Evolutionary conservation across 2,113 vertebrate species (phyloP), one percentile per base, ranked within the genome.

Genomic region (Trichechus manatus): DNA sequence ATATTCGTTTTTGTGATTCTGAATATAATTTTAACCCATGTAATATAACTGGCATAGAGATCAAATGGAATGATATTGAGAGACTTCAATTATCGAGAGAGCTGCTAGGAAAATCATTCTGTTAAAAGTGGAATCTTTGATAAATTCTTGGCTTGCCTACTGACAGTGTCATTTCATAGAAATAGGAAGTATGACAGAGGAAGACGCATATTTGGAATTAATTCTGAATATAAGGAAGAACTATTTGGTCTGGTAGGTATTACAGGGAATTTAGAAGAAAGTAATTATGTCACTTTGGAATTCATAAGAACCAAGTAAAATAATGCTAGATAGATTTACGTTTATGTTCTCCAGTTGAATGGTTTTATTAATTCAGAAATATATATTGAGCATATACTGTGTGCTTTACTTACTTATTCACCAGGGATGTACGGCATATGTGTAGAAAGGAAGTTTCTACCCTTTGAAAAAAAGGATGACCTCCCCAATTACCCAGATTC

Each of bases 51-150:
- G 86, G 42, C 80, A 86, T 80, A 59, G 42, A 94, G 75, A 88
- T 85, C 78, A 94, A 87, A 75, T 39, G 53, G 15, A n/a, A 78
- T 89, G 63, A 83, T 94, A 77, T 29, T 82, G 79, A 93, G 92
- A 97, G 33, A 74, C 79, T 93, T 96, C 86, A 66, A 25, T 92
- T 96, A 95, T 96, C 31, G 0, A 59, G 68, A 75, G 47, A 96
- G 29, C 74, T 94, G 83, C 96, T 89, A 91, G 89, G 42, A 77
- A 94, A 94, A 87, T 94, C 94, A 70, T 64, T 88, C 94, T 95
- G 95, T 63, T 96, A 66, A 89, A 94, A 91, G 86, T 86, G 82
- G 87, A 95, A 93, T 82, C 79, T n/a, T 50, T 75, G 89, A 87
- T 94, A 95, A 91, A 93, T 92, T 94, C 83, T 87, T 87, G 91